Conservation (phyloP, 2,113 vertebrate species). For the Alaudala cheleensis region DNA sequence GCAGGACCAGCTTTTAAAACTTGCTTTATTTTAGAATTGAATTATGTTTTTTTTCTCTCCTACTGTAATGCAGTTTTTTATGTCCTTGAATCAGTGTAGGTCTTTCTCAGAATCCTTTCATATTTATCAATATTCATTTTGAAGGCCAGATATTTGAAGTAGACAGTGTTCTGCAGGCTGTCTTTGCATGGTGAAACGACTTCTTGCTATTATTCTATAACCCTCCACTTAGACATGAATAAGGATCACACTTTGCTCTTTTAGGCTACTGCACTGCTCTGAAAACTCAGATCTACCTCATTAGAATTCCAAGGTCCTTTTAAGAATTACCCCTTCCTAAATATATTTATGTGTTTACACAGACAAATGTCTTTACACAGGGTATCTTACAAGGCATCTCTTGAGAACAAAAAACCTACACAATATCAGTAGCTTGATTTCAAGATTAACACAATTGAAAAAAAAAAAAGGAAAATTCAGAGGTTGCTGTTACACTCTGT, state of each 20-base stretch:
- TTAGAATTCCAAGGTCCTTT: neutral
- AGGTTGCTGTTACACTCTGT: neutral
- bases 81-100: neutral
- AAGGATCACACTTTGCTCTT: neutral
- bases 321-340: neutral
- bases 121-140: neutral
- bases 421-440: neutral
- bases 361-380: neutral
- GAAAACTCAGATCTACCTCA: neutral
- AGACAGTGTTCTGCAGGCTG: neutral
- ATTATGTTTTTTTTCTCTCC: neutral
- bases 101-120: neutral
- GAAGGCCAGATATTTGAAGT: neutral
- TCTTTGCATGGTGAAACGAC: neutral
- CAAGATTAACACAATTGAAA: neutral
- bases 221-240: neutral
- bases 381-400: neutral
- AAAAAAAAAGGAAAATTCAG: neutral
- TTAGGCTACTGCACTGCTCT: neutral
- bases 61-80: neutral
- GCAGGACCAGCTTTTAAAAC: neutral
- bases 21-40: neutral
- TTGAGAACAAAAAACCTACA: neutral
- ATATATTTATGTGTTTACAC: neutral
- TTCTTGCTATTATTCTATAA: neutral